Evolutionary conservation across 1,140 invertebrate species (phyloP).

Genomic region (Conus ventricosus): DNA sequence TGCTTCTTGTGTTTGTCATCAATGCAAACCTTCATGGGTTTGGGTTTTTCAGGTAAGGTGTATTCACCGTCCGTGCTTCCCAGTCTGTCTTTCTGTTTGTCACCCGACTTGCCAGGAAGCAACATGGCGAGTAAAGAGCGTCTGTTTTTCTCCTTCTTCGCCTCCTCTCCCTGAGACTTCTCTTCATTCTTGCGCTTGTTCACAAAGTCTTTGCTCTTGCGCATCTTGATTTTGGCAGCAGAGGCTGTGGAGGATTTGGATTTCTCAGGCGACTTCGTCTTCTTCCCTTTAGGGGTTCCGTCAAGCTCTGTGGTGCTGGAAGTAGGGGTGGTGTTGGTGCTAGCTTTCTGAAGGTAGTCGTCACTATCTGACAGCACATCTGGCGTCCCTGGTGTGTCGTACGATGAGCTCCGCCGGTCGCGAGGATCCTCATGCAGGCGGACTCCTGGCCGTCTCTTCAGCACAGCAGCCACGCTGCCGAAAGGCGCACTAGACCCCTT

Average conservation of each 20-base stretch:
- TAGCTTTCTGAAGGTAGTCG: conserved; percentile 47
- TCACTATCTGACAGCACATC: conserved; percentile 64
- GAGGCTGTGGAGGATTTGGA: conserved; percentile 23
- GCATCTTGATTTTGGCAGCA: conserved; percentile 26
- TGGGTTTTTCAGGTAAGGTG: conserved; percentile 36
- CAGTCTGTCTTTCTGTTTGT: conserved; percentile 46
- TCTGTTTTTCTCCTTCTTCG: conserved; percentile 62
- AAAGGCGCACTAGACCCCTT: conserved; percentile 40
- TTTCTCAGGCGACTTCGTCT: conserved; percentile 46
- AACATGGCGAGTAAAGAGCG: conserved; percentile 64
- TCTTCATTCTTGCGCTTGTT: conserved; percentile 27
- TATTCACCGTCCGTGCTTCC: conserved; percentile 47
- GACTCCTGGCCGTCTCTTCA: conserved; percentile 16
- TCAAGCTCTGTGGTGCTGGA: conserved; percentile 38
- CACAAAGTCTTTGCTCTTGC: conserved; percentile 10
- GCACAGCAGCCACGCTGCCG: conserved; percentile 14
- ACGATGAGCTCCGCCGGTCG: conserved; percentile 48
- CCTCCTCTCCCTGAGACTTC: conserved; percentile 24
- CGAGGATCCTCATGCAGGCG: conserved; percentile 18
- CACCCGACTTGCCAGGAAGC: conserved; percentile 57
- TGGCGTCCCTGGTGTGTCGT: conserved; percentile 55
- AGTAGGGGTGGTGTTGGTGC: conserved; percentile 40
- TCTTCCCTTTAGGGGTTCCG: conserved; percentile 35
- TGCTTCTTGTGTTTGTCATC: conserved; percentile 73
- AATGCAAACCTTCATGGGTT: conserved; percentile 18